Base-by-base conservation (phyloP, 2,888 invertebrate genomes). In the Campoletis raptor region DNA sequence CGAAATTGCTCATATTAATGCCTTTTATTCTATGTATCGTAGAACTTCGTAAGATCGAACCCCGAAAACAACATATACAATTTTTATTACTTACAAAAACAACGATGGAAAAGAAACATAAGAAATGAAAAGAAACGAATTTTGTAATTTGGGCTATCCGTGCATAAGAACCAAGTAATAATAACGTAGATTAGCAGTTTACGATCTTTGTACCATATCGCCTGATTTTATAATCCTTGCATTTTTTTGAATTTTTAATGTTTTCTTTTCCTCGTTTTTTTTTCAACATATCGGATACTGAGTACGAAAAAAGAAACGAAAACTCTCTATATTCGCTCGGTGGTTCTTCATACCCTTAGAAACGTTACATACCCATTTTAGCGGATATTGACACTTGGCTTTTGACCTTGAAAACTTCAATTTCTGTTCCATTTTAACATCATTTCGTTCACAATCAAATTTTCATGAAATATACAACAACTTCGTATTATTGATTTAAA, bases 301-400 rank as follows among this genome's bases (percentile, higher is more conserved):
- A 69, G 30, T 18, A 6, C 61, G 15, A 67, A 15, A 67, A 42
- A 57, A 48, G 30, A 61, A 61, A 48, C 18, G 21, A 80, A 40
- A 72, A 7, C 52, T 79, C 52, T 79, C 77, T 42, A 72, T 54
- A 30, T 15, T 57, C 66, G 12, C n/a, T 57, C 48, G 54, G 64
- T 81, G 54, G 64, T 81, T 66, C 42, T 83, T 36, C 73, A 54
- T 69, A 57, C 72, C 24, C 81, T 61, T 73, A 37, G 24, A 81
- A 74, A 48, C 66, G 45, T 77, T 54, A 77, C 42, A 48, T 70
- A 70, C 52, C 79, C 70, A 76, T 73, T 42, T 61, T 7, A 61
- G 37, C 37, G 54, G 37, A 73, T 12, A 54, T 40, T 30, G n/a
- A 7, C 45, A 45, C 45, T 45, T 45, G 45, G 45, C 45, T 15